phyloP scores from a whole-genome alignment of 1,140 invertebrate genomes.

The Lepidurus arcticus region DNA sequence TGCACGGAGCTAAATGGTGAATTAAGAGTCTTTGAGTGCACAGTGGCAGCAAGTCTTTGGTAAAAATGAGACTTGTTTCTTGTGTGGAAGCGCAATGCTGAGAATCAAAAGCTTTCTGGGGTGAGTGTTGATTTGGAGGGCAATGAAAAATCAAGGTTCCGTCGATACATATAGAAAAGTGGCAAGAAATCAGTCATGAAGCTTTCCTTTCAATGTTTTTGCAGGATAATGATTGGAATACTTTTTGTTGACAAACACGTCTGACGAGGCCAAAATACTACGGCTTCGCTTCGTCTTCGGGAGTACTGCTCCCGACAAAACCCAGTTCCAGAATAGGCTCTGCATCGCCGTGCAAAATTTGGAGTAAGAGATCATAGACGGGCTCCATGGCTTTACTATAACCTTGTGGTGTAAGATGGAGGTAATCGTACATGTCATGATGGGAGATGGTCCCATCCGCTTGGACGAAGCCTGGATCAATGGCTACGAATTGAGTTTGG shows the following conservation, averaged over 20 bases:
- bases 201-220: background rate
- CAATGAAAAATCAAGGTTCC: background rate
- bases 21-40: background rate
- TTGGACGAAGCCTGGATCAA: constrained; percentile 69
- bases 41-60: background rate
- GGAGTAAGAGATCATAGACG: constrained; percentile 65
- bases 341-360: constrained; percentile 41
- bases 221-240: background rate
- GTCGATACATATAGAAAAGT: background rate
- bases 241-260: background rate
- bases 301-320: background rate
- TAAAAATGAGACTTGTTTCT: background rate
- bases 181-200: background rate
- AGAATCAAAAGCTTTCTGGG: background rate
- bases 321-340: background rate
- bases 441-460: constrained; percentile 72
- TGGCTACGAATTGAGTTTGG: constrained; percentile 62
- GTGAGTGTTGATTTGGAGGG: background rate
- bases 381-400: constrained; percentile 77
- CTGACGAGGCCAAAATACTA: background rate
- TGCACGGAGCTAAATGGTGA: constrained; percentile 5
- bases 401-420: constrained; percentile 73
- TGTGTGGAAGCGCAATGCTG: background rate
- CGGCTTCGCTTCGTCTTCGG: background rate
- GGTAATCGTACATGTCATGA: constrained; percentile 82